These are phyloP conservation scores for Nothura maculosa DNA, from an alignment of 2,797 vertebrate species.

Conservation along the genomic window DNA sequence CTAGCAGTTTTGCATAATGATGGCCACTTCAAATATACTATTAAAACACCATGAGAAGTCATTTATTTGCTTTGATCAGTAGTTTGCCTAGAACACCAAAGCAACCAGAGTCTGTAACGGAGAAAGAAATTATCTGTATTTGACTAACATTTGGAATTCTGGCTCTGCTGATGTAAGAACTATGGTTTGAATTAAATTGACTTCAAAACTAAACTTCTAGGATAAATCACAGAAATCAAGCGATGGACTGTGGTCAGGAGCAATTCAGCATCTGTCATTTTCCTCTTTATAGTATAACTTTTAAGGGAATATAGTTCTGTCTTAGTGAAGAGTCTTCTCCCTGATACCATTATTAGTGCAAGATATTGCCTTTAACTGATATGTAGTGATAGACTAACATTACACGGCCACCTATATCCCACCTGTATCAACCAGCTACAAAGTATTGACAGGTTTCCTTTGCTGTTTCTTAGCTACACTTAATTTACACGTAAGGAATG, in stretches of 20 bases:
- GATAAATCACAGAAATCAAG: slow-evolving; percentile 20
- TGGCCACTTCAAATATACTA: not conserved
- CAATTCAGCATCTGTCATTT: not conserved
- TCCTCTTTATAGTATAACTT: not conserved
- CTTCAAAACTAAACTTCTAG: not conserved
- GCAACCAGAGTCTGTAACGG: slow-evolving; percentile 3
- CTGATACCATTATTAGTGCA: not conserved
- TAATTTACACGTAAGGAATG: not conserved
- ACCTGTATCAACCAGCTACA: not conserved
- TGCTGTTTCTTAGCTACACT: not conserved
- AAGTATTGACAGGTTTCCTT: not conserved
- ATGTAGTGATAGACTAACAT: not conserved
- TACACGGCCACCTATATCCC: not conserved
- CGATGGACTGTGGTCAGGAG: not conserved
- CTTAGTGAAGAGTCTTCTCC: not conserved
- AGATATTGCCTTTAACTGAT: not conserved
- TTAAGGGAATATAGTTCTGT: not conserved
- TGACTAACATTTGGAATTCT: not conserved
- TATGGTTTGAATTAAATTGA: slow-evolving; percentile 1
- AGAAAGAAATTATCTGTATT: not conserved
- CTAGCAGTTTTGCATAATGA: not conserved
- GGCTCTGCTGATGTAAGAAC: not conserved
- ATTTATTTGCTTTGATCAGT: not conserved
- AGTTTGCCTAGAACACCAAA: slow-evolving; percentile 42
- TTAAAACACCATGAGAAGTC: not conserved